Evolutionary conservation across 2,797 vertebrate species (phyloP).

Genomic region (Enteromius unitaeniatus): DNA sequence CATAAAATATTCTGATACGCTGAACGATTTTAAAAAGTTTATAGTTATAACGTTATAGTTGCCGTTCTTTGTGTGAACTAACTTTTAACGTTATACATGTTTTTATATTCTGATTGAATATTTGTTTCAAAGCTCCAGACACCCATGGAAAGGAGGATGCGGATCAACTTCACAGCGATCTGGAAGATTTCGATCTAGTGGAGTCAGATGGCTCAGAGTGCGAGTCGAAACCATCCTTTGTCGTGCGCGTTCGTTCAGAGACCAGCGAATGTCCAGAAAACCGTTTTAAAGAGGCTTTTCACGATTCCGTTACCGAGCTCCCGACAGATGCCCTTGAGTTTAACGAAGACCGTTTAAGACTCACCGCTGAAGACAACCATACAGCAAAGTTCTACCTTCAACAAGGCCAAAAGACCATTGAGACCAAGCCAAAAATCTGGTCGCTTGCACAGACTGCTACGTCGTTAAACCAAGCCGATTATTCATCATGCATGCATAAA

Average conservation of each 20-base stretch:
- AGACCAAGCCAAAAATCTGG: constrained; percentile 95
- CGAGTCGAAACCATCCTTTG: constrained; percentile 80
- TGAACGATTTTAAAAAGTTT: background rate
- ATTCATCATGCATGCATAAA: constrained; percentile 89
- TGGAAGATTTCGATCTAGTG: constrained; percentile 91
- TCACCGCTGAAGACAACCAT: constrained; percentile 68
- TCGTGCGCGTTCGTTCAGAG: constrained; percentile 65
- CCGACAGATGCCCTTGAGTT: constrained; percentile 82
- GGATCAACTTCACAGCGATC: constrained; percentile 87
- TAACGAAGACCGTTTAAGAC: constrained; percentile 75
- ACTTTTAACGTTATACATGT: background rate
- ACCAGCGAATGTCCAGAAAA: constrained; percentile 60
- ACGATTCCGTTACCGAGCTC: constrained; percentile 66
- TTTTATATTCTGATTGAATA: background rate
- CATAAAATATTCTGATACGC: background rate
- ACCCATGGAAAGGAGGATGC: constrained; percentile 75
- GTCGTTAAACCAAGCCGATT: constrained; percentile 86
- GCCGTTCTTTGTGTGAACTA: background rate
- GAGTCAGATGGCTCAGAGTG: constrained; percentile 89
- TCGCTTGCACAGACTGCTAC: constrained; percentile 94
- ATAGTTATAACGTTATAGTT: background rate
- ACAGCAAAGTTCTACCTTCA: constrained; percentile 79
- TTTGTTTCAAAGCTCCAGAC: constrained; percentile 72
- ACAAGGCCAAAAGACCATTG: constrained; percentile 77
- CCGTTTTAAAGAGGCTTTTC: constrained; percentile 61